These are phyloP conservation scores for Agrotis clavis DNA, from an alignment of 2,888 invertebrate species.

Conservation along the genomic window DNA sequence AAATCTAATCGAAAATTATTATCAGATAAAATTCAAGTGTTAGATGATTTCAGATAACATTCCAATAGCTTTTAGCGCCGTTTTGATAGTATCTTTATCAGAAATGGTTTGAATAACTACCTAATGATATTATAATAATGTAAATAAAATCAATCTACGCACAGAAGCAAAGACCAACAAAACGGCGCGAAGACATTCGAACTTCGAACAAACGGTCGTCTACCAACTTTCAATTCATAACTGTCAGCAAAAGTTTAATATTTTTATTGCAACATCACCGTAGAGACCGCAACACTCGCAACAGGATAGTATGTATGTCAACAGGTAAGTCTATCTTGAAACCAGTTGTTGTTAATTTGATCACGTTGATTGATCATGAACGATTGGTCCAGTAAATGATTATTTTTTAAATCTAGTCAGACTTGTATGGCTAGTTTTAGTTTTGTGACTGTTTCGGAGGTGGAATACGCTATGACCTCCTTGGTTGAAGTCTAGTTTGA, in stretches of 20 bases:
- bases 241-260: constrained; percentile 18
- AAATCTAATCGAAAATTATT: background rate
- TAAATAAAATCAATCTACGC: background rate
- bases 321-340: constrained; percentile 30
- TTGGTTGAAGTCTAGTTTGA: background rate
- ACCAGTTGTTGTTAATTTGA: constrained; percentile 30
- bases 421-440: constrained; percentile 11
- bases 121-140: constrained; percentile 1
- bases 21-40: constrained; percentile 34
- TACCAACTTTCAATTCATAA: constrained; percentile 20
- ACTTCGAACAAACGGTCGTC: background rate
- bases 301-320: constrained; percentile 48
- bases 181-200: background rate
- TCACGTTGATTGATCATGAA: constrained; percentile 36
- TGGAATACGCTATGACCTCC: background rate
- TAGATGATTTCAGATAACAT: constrained; percentile 18
- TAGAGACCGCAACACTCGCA: constrained; percentile 29
- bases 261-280: constrained; percentile 32
- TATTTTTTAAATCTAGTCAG: constrained; percentile 23
- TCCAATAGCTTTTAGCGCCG: constrained; percentile 9
- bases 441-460: background rate
- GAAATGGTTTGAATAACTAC: constrained; percentile 17
- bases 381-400: background rate
- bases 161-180: background rate
- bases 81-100: constrained; percentile 16